Evolutionary conservation across 2,797 vertebrate species (phyloP), one percentile per base, ranked within the genome.

Genomic region (Erpetoichthys calabaricus): DNA sequence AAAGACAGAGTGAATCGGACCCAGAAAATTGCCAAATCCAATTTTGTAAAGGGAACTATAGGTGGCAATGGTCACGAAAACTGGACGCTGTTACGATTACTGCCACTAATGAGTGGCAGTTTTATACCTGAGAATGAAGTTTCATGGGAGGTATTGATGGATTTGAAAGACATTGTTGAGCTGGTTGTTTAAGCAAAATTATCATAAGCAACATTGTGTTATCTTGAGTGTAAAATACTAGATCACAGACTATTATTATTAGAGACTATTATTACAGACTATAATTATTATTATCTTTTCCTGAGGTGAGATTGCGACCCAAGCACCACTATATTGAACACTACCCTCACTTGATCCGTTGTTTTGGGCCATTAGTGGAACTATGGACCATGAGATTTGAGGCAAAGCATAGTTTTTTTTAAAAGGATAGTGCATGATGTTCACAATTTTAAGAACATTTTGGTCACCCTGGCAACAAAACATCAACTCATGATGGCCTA

Each of bases 331-430:
- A n/a, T n/a, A n/a, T n/a, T n/a, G n/a, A n/a, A n/a, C n/a, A n/a
- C n/a, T n/a, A n/a, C n/a, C n/a, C n/a, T n/a, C n/a, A n/a, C n/a
- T n/a, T n/a, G n/a, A n/a, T n/a, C n/a, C n/a, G n/a, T n/a, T n/a
- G n/a, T n/a, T 61, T 61, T 55, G 63, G 63, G 7, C 59, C 59
- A 7, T 57, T 65, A 7, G 53, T 63, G 3, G 53, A 53, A n/a
- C 59, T 63, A 2, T 63, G 61, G 57, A 63, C 56, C 4, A 59
- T 66, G 44, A 47, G 46, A 4, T 63, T 60, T 53, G 58, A 65
- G 6, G 4, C 50, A 8, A 62, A 58, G 8, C 55, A 60, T 8
- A 56, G 54, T 50, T 63, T 46, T 46, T 5, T 63, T 63, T 5
- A 63, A 63, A 52, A 44, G 51, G 5, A 10, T 47, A 6, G 45